Conservation (phyloP, 2,797 vertebrate genomes). For the Pangasius larnaudii region DNA sequence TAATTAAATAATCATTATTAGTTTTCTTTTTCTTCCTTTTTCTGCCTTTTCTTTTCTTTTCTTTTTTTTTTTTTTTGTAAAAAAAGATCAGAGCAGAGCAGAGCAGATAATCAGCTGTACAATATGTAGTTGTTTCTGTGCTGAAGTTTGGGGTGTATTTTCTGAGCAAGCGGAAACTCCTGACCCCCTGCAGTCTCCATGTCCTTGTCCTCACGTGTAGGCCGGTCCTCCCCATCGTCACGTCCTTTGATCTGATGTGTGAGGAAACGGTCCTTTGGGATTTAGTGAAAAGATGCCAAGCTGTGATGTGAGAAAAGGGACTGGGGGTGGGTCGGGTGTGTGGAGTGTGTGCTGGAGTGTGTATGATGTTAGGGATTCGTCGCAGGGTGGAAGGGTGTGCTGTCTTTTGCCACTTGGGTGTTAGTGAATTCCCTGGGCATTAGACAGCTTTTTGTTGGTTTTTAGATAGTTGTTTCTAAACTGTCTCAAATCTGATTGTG, state of each 20-base stretch:
- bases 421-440: background rate
- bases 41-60: no score
- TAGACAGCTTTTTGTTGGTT: background rate
- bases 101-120: background rate
- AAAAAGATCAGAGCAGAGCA: background rate
- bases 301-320: constrained; percentile 7
- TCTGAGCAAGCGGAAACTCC: background rate
- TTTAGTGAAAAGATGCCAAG: constrained; percentile 18
- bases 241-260: constrained; percentile 36
- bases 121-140: background rate
- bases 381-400: background rate
- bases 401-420: background rate
- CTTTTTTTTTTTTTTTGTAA: no score
- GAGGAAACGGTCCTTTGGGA: constrained; percentile 36
- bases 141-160: constrained; percentile 6
- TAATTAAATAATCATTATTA: background rate
- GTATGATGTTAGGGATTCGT: background rate
- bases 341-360: background rate
- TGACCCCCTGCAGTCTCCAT: constrained; percentile 32
- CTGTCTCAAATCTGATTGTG: background rate
- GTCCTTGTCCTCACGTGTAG: constrained; percentile 14
- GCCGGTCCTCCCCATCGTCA: constrained; percentile 10
- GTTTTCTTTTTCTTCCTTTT: background rate
- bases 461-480: background rate
- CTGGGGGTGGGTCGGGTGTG: background rate